Conservation (phyloP, 2,888 invertebrate species). For the Saturnia pavonia region DNA sequence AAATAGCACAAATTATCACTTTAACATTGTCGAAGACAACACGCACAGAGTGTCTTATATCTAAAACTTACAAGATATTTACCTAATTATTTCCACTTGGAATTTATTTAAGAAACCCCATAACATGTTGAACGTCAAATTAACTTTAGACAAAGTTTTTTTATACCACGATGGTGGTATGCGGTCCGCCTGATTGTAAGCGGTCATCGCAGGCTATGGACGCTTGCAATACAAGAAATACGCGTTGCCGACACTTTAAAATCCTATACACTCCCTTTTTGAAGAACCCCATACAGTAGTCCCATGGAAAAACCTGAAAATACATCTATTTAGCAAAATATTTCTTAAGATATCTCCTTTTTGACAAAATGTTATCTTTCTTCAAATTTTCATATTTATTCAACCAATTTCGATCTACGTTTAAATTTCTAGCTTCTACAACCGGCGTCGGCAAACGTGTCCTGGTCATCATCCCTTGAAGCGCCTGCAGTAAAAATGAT, state of each 20-base stretch:
- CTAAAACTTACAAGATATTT: not conserved
- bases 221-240: too few relatives aligned
- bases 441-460: constrained; percentile 66
- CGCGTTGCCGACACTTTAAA: too few relatives aligned
- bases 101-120: not conserved
- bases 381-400: constrained; percentile 51
- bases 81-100: not conserved
- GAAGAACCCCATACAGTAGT: too few relatives aligned
- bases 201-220: too few relatives aligned
- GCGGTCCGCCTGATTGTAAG: too few relatives aligned
- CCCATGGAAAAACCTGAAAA: too few relatives aligned
- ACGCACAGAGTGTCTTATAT: not conserved
- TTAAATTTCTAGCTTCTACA: constrained; percentile 59
- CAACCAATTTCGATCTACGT: constrained; percentile 54
- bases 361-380: constrained; percentile 50
- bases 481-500: constrained; percentile 71
- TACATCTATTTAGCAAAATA: constrained; percentile 39
- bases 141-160: not conserved
- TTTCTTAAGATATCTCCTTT: constrained; percentile 56
- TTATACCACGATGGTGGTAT: too few relatives aligned
- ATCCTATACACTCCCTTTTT: too few relatives aligned
- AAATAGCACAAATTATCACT: too few relatives aligned
- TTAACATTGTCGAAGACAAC: too few relatives aligned
- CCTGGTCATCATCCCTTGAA: constrained; percentile 67
- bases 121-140: not conserved